Conservation (phyloP, 1,140 invertebrate genomes). For the Stegodyphus mimosarum region DNA sequence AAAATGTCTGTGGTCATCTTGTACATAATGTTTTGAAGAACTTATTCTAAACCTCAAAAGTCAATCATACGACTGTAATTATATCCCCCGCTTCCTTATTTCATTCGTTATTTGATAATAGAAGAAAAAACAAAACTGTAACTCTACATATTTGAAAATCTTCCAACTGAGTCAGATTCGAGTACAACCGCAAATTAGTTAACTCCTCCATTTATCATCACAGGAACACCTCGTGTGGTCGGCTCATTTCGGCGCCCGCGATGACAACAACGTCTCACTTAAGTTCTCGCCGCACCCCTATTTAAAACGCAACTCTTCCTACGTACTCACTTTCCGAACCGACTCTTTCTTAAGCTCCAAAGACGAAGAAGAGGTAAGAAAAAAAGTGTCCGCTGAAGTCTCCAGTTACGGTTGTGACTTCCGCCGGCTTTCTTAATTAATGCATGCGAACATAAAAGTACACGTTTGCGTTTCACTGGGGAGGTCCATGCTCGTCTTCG, state of each 20-base stretch:
- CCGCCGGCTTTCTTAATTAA: conserved; percentile 15
- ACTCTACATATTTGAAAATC: too few relatives aligned
- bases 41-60: too few relatives aligned
- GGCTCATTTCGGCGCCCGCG: conserved; percentile 24
- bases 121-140: too few relatives aligned
- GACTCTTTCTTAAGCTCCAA: neutral
- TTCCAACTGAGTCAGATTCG: too few relatives aligned
- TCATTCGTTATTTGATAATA: too few relatives aligned
- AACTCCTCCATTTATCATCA: too few relatives aligned
- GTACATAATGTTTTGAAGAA: too few relatives aligned
- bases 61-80: too few relatives aligned
- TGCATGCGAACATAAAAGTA: conserved; percentile 20
- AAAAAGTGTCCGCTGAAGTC: neutral
- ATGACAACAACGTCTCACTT: conserved; percentile 8
- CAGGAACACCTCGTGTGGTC: neutral
- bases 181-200: too few relatives aligned
- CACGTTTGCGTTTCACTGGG: conserved; percentile 2
- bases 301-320: neutral
- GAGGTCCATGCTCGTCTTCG: neutral
- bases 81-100: too few relatives aligned
- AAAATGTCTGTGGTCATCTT: too few relatives aligned
- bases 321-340: neutral
- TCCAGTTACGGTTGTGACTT: neutral
- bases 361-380: neutral
- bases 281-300: conserved; percentile 6